Base-by-base conservation (phyloP, 1,140 invertebrate genomes). In the Oncopodura yosiiana region DNA sequence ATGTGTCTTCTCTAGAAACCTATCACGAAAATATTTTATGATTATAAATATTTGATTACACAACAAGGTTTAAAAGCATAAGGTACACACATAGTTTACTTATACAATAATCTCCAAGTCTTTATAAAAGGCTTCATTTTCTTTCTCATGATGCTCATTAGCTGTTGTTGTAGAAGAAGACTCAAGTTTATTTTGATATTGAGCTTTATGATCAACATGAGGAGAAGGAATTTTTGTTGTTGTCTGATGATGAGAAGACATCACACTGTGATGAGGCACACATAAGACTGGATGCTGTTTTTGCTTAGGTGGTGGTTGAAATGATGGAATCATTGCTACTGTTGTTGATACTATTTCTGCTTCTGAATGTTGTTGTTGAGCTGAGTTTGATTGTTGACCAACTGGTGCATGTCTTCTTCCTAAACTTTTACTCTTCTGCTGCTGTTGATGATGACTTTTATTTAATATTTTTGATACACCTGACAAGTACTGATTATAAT, bases 221-320 rank as follows among this genome's bases (percentile, higher is more conserved):
- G 42, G 18, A 4, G 19, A 6, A 5, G 19, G 8, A 19, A 43
- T 43, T 43, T n/a, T n/a, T n/a, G n/a, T n/a, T n/a, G n/a, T n/a
- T n/a, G n/a, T n/a, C n/a, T n/a, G n/a, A 21, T 23, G 18, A 32
- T 51, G 56, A 49, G 44, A 46, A 50, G 57, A 30, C 41, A 59
- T 48, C 38, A 46, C 36, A 36, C 42, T 50, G 26, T 55, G 53
- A 52, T 49, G 48, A n/a, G n/a, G n/a, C n/a, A n/a, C n/a, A n/a
- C n/a, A n/a, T 60, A 60, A 55, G 36, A 55, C 41, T 34, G 58
- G 58, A 37, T 60, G 58, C 27, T 60, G 58, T 48, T 60, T 60
- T 42, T 51, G 46, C 30, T 29, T 50, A 21, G 58, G 58, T 41
- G 58, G 58, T 26, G 58, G 58, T 41, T 51, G 58, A 21, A 54